phyloP scores from a whole-genome alignment of 2,797 vertebrate species.

The Tokudaia tokunoshimensis region DNA sequence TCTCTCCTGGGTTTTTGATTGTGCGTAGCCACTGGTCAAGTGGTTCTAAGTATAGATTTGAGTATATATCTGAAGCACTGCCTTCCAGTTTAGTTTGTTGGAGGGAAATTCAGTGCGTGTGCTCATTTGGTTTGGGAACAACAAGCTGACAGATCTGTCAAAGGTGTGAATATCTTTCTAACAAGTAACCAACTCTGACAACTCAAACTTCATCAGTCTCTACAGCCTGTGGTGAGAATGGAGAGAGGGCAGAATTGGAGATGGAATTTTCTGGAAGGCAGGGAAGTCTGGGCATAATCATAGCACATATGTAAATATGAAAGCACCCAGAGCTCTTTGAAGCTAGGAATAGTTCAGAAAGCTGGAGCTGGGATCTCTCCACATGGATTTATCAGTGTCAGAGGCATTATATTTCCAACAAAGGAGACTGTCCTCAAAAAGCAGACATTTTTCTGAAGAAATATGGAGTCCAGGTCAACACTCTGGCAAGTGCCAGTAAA shows the following conservation, averaged over 20 bases:
- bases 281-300: neutral
- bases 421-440: neutral
- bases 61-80: slow-evolving; percentile 85
- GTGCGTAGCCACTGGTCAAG: slow-evolving; percentile 79
- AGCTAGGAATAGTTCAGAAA: neutral
- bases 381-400: neutral
- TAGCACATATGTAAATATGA: neutral
- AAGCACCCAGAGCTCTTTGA: neutral
- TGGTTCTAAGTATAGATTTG: slow-evolving; percentile 85
- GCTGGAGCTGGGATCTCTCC: neutral
- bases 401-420: slow-evolving; percentile 28
- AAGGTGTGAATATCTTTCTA: slow-evolving; percentile 87
- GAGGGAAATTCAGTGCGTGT: slow-evolving; percentile 86
- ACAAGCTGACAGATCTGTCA: slow-evolving; percentile 91
- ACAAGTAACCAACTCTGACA: slow-evolving; percentile 90
- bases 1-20: slow-evolving; percentile 80
- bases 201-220: slow-evolving; percentile 88
- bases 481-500: neutral
- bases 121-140: slow-evolving; percentile 88
- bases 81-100: slow-evolving; percentile 84
- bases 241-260: slow-evolving; percentile 81
- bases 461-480: neutral
- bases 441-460: slow-evolving; percentile 17
- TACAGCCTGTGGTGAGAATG: slow-evolving; percentile 85
- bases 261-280: slow-evolving; percentile 76